Evolutionary conservation across 2,888 invertebrate species (phyloP), one percentile per base, ranked within the genome.

Genomic region (Uloborus plumipes): DNA sequence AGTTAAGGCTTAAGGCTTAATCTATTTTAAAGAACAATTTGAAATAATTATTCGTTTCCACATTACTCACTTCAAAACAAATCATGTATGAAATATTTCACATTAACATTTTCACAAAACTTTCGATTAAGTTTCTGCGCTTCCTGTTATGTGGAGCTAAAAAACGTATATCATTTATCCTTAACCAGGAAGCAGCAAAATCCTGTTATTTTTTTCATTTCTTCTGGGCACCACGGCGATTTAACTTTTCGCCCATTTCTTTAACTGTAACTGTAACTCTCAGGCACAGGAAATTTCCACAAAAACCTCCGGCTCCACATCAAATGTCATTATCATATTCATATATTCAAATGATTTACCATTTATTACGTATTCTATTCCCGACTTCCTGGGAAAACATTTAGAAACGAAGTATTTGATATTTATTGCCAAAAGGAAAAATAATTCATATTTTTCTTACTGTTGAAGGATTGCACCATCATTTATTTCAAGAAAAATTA

Each of bases 341-440:
- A 80, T 80, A 80, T 80, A 80, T 80, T 80, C 79, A 80, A 80
- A 80, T 80, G 67, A 80, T 80, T 80, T 80, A 80, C 73, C 79
- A 80, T 80, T 80, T 80, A 80, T 80, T 80, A 80, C 79, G 67
- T 55, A 80, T 80, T 80, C 79, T 67, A 67, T 73, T 66, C 78
- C 26, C 66, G 47, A 66, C 65, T 79, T 65, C 59, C 79, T 49
- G 20, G n/a, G 79, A 73, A 73, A 73, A 73, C 79, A 69, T 80
- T 80, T 80, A 72, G 73, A 69, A 80, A 80, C 73, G 67, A 80
- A 73, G 73, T 67, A 80, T 80, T 80, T 73, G 73, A 73, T 80
- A 73, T 80, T 80, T 80, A 80, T 80, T 73, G 69, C 67, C 22
- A 20, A 39, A 26, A 61, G 61, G 61, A 49, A 72, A 72, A 79